These are phyloP conservation scores for Drosophila longiperda DNA, from an alignment of 2,888 invertebrate species.

Conservation along the genomic window DNA sequence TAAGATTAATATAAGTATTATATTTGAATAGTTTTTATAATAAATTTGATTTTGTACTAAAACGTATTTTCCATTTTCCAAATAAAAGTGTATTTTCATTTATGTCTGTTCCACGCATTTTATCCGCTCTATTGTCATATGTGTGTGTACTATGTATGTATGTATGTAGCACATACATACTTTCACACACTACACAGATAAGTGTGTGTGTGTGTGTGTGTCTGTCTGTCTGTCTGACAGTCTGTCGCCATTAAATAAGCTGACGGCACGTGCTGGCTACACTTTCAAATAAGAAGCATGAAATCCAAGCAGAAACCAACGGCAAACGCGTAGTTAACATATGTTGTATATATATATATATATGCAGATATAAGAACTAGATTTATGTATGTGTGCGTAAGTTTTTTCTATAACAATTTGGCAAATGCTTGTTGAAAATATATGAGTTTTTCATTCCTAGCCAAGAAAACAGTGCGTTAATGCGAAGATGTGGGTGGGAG, in stretches of 20 bases:
- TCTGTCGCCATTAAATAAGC: conserved; percentile 42
- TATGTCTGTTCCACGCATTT: background rate
- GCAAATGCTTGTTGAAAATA: conserved; percentile 69
- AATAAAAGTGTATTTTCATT: background rate
- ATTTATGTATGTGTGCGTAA: conserved; percentile 21
- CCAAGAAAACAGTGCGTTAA: conserved; percentile 16
- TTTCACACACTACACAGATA: background rate
- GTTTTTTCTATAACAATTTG: conserved; percentile 70
- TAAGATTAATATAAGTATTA: background rate
- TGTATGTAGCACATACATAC: background rate
- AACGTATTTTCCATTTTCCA: background rate
- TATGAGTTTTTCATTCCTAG: conserved; percentile 55
- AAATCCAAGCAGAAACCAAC: conserved; percentile 40
- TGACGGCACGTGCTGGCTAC: conserved; percentile 58
- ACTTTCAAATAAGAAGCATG: conserved; percentile 31
- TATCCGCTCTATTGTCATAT: background rate
- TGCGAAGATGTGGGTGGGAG: background rate
- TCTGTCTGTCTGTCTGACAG: conserved; percentile 14
- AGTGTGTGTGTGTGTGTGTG: background rate
- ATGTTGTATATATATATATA: conserved; percentile 61
- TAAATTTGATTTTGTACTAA: background rate
- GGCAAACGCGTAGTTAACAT: conserved; percentile 70
- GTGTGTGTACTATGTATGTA: background rate
- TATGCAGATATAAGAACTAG: background rate
- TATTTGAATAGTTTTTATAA: background rate